Evolutionary conservation across 1,140 invertebrate species (phyloP), one percentile per base, ranked within the genome.

Genomic region (Formica exsecta): DNA sequence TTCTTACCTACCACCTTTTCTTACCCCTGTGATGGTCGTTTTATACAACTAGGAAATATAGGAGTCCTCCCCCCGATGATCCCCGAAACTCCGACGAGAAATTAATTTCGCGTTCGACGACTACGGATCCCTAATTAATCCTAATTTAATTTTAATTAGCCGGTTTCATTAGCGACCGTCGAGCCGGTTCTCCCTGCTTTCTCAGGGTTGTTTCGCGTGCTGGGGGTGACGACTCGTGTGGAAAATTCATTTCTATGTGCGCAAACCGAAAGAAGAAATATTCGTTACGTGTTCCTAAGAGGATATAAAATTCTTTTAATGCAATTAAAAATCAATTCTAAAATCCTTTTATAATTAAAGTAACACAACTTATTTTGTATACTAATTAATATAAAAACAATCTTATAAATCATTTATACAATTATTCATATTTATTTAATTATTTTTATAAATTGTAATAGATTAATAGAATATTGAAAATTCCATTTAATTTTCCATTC

Each of bases 81-180:
- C 80, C 71, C 86, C 71, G 66, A 77, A 75, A 66, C 76, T 65
- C 75, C 77, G 25, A 77, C 71, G 73, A 86, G 74, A 85, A 89
- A 89, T 89, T 89, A 89, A 89, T 89, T 86, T 79, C 87, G 73
- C 65, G 73, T 89, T 89, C 88, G 88, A 86, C 87, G 62, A 86
- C 71, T 68, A 36, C 70, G 36, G 36, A 59, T 66, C 57, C 76
- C 85, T 89, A 83, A 89, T 89, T 84, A 89, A 86, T 89, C 65
- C 76, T 89, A 89, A 89, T 89, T 89, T 86, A 54, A 89, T 89
- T 89, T 89, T 89, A 77, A 76, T 86, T 89, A 83, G 79, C 79
- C 68, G 68, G 38, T 83, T 83, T 83, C 79, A 83, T 83, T 83
- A 83, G 68, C 68, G 79, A 61, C 54, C 57, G 68, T 57, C 68